Evolutionary conservation across 2,888 invertebrate species (phyloP), one percentile per base, ranked within the genome.

Genomic region (Leucania comma): DNA sequence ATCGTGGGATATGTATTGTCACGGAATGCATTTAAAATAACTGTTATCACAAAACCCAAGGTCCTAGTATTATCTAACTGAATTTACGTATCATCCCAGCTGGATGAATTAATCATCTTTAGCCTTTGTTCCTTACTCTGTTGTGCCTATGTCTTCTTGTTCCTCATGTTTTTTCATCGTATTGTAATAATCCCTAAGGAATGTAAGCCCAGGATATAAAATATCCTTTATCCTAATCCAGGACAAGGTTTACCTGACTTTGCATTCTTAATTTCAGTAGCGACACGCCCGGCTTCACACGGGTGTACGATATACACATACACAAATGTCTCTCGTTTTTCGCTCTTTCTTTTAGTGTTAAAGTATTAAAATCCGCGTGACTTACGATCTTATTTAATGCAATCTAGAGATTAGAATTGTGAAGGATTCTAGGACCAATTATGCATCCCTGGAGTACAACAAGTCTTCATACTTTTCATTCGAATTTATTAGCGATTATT

Each of bases 81-180:
- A 75, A 59, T 78, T 48, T 38, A 50, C 72, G 72, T 54, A 50
- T 59, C 78, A 50, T 71, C 32, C 17, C 53, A 78, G 59, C 59
- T 62, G 78, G 12, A 42, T 59, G 42, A 22, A 2, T 56, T 35
- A 65, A 35, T 12, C 8, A 58, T 42, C 26, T 78, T 75, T 42
- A 32, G 50, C n/a, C 48, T 76, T 76, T 68, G 56, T 69, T 51
- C n/a, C 14, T 17, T 29, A 51, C 22, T 64, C 38, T 50, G 46
- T 26, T 50, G 17, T 75, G n/a, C n/a, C n/a, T n/a, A 24, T 24
- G 24, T 46, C 1, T 46, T 46, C 2, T 42, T 46, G 1, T 58
- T 35, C 9, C 14, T 57, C 4, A 4, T 29, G 20, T 46, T 46
- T 5, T 46, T 46, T 46, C 42, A 6, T 46, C 46, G 46, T n/a